A percentile compares a stretch with the other conserved stretches of the same genome.
phyloP scores from a whole-genome alignment of 1,140 invertebrate species.

The Drosophila chauvacae region DNA sequence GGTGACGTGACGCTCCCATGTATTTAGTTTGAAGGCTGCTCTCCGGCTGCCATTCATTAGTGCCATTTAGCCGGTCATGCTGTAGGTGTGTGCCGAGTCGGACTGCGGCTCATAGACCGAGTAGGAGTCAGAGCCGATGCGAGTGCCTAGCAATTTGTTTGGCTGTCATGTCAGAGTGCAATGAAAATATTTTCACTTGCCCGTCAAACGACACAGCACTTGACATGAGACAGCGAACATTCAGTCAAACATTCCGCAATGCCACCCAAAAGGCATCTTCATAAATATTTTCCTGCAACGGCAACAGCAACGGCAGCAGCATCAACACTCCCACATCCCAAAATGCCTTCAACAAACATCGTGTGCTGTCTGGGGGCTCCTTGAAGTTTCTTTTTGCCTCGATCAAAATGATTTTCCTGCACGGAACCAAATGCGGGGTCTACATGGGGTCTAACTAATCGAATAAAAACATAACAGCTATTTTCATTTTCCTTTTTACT shows the following conservation, averaged over 20 bases:
- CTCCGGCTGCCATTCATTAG: constrained; percentile 70
- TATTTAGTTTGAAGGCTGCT: constrained; percentile 72
- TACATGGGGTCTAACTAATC: background rate
- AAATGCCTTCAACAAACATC: constrained; percentile 64
- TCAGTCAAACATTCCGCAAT: constrained; percentile 77
- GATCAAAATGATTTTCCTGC: constrained; percentile 72
- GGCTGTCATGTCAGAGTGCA: constrained; percentile 81
- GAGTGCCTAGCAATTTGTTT: constrained; percentile 69
- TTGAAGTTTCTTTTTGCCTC: constrained; percentile 70
- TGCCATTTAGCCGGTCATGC: constrained; percentile 64
- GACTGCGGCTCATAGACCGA: background rate
- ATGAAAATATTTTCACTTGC: constrained; percentile 82
- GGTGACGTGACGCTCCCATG: constrained; percentile 76
- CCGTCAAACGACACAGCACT: constrained; percentile 57
- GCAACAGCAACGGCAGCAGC: constrained; percentile 38
- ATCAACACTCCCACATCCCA: constrained; percentile 78
- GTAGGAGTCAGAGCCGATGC: constrained; percentile 16
- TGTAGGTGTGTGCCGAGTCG: constrained; percentile 20
- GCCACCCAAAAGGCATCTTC: constrained; percentile 81
- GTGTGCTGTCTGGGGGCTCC: constrained; percentile 75
- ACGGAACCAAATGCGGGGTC: background rate
- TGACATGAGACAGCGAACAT: constrained; percentile 74
- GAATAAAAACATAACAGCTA: background rate
- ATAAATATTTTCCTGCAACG: constrained; percentile 70
- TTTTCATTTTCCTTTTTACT: too few species aligned